Percentiles rank a stretch among this genome's conserved stretches.
Evolutionary conservation across 2,113 vertebrate species (phyloP).

Genomic region (Ahaetulla prasina): DNA sequence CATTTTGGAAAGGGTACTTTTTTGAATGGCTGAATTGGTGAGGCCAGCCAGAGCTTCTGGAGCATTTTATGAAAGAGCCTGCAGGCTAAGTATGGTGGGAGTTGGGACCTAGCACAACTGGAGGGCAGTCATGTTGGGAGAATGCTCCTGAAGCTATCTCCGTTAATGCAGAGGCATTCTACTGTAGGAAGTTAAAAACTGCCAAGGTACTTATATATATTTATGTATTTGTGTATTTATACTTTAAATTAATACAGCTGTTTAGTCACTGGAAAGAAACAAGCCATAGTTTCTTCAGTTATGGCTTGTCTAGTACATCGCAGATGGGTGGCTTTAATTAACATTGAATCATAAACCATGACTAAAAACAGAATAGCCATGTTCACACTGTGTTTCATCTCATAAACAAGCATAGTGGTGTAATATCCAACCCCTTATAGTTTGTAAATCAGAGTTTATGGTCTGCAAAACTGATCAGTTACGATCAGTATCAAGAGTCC

Average conservation of each 20-base stretch:
- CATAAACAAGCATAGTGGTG: background rate
- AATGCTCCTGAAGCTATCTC: background rate
- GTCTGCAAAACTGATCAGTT: background rate
- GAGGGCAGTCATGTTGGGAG: background rate
- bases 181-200: slow-evolving; percentile 32
- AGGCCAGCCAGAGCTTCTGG: background rate
- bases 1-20: background rate
- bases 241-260: slow-evolving; percentile 13
- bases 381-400: background rate
- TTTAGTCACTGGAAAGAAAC: background rate
- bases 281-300: background rate
- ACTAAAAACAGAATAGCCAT: background rate
- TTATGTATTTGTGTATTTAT: background rate
- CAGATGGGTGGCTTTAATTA: background rate
- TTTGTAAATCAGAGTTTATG: background rate
- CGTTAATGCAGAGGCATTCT: slow-evolving; percentile 44
- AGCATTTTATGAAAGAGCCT: background rate
- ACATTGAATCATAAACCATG: background rate
- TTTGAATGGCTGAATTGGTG: background rate
- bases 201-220: background rate
- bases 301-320: background rate
- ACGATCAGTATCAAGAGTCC: too few species aligned
- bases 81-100: background rate
- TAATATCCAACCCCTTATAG: background rate
- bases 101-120: background rate